Base-by-base conservation (phyloP, 1,140 invertebrate genomes). In the Drosophila busckii region DNA sequence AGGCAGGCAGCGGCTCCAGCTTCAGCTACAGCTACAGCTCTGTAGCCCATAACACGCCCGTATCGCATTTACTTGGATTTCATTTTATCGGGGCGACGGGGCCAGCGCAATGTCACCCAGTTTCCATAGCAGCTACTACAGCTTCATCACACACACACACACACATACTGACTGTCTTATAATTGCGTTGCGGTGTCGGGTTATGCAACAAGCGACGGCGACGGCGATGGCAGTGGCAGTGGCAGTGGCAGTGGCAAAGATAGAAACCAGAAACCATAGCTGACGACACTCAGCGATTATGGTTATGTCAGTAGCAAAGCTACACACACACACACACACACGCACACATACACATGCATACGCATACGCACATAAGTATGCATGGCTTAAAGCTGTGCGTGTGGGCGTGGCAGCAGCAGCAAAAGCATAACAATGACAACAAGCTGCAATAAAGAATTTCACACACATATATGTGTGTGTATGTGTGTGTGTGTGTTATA, bases 1-100 rank as follows among this genome's bases (percentile, higher is more conserved):
- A n/a, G n/a, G n/a, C n/a, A n/a, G n/a, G n/a, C n/a, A n/a, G n/a
- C n/a, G n/a, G n/a, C n/a, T n/a, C n/a, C n/a, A n/a, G n/a, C n/a
- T n/a, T n/a, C n/a, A n/a, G n/a, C n/a, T n/a, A n/a, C n/a, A n/a
- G n/a, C n/a, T n/a, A n/a, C n/a, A 29, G 15, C 25, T 17, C 22
- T n/a, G 7, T 16, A 25, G 23, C 19, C 34, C 58, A 69, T 75
- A 64, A 64, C 71, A 53, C 58, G 58, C 56, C 63, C 62, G 73
- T 76, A 80, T 76, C 63, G 59, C 71, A 73, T 78, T 78, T 80
- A 71, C 68, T 78, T 59, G 73, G 59, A 80, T 80, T 73, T 80
- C 68, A 31, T 53, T 82, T 73, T 80, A 80, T 80, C 59, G 49
- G 58, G 35, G n/a, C 6, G 19, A 35, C 17, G 22, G 12, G 13